phyloP scores from a whole-genome alignment of 2,797 vertebrate genomes.

The Apogon talboti region DNA sequence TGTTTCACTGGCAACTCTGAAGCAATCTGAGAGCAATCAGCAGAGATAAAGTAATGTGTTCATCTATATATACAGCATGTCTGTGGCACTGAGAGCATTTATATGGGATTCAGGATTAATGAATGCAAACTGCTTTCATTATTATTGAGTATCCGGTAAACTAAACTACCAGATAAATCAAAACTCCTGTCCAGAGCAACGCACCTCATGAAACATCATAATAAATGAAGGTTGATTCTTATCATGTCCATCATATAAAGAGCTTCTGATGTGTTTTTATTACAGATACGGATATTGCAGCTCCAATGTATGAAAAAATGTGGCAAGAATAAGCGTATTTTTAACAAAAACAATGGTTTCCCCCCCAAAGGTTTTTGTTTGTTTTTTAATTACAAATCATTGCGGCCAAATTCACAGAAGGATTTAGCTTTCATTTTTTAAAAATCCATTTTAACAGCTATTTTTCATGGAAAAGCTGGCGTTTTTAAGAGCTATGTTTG shows the following conservation, averaged over 20 bases:
- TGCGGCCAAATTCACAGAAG: no score
- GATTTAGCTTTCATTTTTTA: no score
- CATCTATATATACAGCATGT: constrained; percentile 13
- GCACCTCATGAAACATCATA: constrained; percentile 2
- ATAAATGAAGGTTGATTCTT: background rate
- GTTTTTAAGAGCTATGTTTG: no score
- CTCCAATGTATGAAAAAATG: background rate
- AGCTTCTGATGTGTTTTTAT: background rate
- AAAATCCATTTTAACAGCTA: no score
- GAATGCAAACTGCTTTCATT: constrained; percentile 15
- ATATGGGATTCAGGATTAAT: constrained; percentile 17
- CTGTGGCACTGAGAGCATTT: constrained; percentile 6
- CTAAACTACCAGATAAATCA: constrained; percentile 4
- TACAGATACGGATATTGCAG: background rate
- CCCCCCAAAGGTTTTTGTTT: no score
- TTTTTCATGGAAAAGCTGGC: no score
- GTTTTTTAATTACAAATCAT: no score
- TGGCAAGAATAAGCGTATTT: no score
- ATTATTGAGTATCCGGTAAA: background rate
- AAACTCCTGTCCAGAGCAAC: background rate
- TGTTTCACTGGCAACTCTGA: constrained; percentile 34
- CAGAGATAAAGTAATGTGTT: constrained; percentile 23
- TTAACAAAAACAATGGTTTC: no score
- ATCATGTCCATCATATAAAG: background rate
- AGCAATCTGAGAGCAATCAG: background rate